Evolutionary conservation across 2,113 vertebrate genomes (phyloP), one percentile per base, ranked within the genome.

Genomic region (Zootoca vivipara): DNA sequence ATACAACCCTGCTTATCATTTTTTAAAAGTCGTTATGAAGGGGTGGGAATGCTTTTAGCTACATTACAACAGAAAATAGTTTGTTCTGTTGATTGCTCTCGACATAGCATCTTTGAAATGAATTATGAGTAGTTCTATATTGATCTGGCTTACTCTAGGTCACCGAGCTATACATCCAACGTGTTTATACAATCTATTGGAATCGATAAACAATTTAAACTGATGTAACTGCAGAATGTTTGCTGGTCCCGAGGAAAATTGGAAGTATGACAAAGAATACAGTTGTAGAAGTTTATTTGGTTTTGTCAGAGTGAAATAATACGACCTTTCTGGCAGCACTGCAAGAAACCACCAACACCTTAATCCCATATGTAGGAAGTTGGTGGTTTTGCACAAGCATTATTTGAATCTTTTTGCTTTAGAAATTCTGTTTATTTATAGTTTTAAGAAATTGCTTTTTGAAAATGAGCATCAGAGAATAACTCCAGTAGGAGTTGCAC

Each of bases 191-290:
- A 96, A 98, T 98, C 97, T 96, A 97, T 97, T 97, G 97, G 95
- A 98, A 98, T 98, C 98, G 97, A 97, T 98, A 98, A 96, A 97
- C 97, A 98, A 97, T 98, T 98, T 98, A 98, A 98, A 97, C 95
- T 95, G 96, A 95, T 97, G 94, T 94, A 96, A 94, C 91, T 92
- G 91, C 94, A 91, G 85, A 95, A 96, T 95, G 90, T 95, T 92
- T 96, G 95, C 93, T 91, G 89, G 85, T 94, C 85, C 91, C 88
- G 64, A 82, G 67, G 84, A 95, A 97, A 96, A 96, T 93, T 95
- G 93, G 65, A 93, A 95, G 88, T 95, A 93, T 96, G 93, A 95
- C 90, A 93, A 89, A 95, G 95, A 92, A 95, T 96, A 91, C 65
- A 94, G 69, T 86, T 91, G 70, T 82, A 90, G 88, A 89, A 94